Base-by-base conservation (phyloP, 2,888 invertebrate species). In the Ormyrus labotus region DNA sequence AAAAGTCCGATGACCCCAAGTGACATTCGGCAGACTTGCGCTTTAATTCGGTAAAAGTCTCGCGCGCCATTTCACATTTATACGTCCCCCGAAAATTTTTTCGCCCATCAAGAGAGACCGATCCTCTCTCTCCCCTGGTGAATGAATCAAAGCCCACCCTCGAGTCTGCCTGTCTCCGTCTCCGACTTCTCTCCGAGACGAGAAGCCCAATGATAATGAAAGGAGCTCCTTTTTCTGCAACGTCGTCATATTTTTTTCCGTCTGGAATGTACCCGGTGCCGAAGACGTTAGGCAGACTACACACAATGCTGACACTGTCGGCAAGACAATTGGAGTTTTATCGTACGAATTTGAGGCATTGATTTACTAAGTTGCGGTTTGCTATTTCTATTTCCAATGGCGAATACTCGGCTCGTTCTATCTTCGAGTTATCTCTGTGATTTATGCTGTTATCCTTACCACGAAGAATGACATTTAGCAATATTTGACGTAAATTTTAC, bases 191-290 rank as follows among this genome's bases (percentile, higher is more conserved):
- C 65, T 34, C 50, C 34, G 34, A 34, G 51, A 5, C 9, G n/a
- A 68, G 65, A 81, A 58, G 64, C 72, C 72, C 78, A 72, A 65
- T 81, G 79, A 79, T 79, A 81, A 79, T 78, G 75, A 76, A 81
- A 79, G 72, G 69, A 75, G 72, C 72, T 78, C 67, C 68, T 76
- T 76, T 81, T 81, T 75, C 75, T 70, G 75, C 81, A 72, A 34
- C 72, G 71, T 78, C 78, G 78, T 76, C 81, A 72, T 81, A 78
- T 73, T 81, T 78, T 72, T 74, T 73, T 47, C 51, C 61, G 61
- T 10, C 11, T 34, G 34, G 11, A 4, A 45, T 60, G n/a, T 50
- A 11, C 48, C 10, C 48, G n/a, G n/a, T 55, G 19, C 4, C 34
- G n/a, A 13, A 48, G 34, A 45, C n/a, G 45, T 80, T 67, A 69